Evolutionary conservation across 1,140 invertebrate species (phyloP), one percentile per base, ranked within the genome.

Genomic region (Plutomurus gul): DNA sequence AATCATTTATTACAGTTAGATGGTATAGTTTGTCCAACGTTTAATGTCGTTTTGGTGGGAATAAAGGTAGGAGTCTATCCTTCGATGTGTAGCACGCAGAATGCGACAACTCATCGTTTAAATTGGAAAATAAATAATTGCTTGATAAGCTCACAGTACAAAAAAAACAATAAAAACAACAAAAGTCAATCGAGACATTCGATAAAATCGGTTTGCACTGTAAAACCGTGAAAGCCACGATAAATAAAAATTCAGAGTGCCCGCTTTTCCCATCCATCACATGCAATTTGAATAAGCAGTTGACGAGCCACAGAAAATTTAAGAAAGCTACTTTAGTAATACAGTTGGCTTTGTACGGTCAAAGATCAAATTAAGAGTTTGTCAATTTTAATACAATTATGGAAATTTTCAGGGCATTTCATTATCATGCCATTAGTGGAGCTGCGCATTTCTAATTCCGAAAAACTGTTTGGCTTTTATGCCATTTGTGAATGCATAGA

Each of bases 61-160:
- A 65, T 33, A 30, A 33, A 65, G 27, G n/a, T 30, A 30, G 39
- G 25, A 65, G n/a, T n/a, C n/a, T n/a, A n/a, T n/a, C n/a, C n/a
- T n/a, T n/a, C n/a, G n/a, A n/a, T n/a, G n/a, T n/a, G n/a, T n/a
- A n/a, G n/a, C n/a, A n/a, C n/a, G n/a, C n/a, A n/a, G n/a, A n/a
- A n/a, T n/a, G 56, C 56, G 27, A 33, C 56, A 65, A 65, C 56
- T 65, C 56, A 65, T 33, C 56, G 27, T 27, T 65, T 16, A n/a
- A 65, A 65, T 65, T 65, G 56, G 27, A 65, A 65, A 25, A 30
- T 65, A 65, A 65, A 65, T 65, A 65, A 65, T 65, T 65, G 56
- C 56, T n/a, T 27, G 56, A 65, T 65, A 65, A 65, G 13, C 30
- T 11, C 27, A 65, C 13, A 65, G 56, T n/a, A n/a, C n/a, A n/a